Percentiles rank a stretch among this genome's conserved stretches.
Conservation (phyloP, 2,113 vertebrate genomes). For the Benitochromis conjunctus region DNA sequence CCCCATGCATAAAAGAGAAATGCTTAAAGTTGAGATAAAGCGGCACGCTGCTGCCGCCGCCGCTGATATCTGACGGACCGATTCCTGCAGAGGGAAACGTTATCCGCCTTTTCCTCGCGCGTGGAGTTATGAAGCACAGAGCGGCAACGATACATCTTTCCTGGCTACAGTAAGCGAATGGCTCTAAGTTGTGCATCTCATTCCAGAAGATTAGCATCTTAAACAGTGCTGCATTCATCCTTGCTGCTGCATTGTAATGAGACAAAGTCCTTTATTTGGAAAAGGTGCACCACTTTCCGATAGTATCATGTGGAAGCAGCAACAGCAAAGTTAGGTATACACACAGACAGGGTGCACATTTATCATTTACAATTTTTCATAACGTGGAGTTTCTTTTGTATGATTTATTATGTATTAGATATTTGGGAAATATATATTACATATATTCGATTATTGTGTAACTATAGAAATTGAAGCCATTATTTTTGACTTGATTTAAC, state of each 20-base stretch:
- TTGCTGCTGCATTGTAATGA: conserved; percentile 51
- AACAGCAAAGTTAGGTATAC: neutral
- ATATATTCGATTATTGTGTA: neutral
- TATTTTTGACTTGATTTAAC: neutral
- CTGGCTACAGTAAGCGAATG: conserved; percentile 52
- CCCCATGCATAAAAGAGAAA: conserved; percentile 35
- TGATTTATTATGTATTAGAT: neutral
- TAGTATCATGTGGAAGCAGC: neutral
- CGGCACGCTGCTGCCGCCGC: neutral
- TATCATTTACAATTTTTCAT: neutral
- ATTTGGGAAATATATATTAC: neutral
- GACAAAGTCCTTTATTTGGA: conserved; percentile 10
- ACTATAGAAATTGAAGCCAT: neutral
- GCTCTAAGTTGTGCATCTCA: conserved; percentile 53
- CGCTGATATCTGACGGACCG: conserved; percentile 36
- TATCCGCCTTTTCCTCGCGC: conserved; percentile 24
- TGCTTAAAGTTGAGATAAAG: conserved; percentile 52
- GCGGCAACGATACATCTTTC: conserved; percentile 47
- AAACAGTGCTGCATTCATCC: conserved; percentile 61
- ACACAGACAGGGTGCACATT: neutral
- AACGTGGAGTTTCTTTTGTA: neutral
- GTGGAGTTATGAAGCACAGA: neutral
- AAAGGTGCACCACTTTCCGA: conserved; percentile 48
- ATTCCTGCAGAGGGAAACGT: conserved; percentile 20
- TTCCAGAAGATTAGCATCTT: conserved; percentile 64